Percentiles rank a stretch among this genome's conserved stretches.
phyloP scores from a whole-genome alignment of 2,888 invertebrate species.

The Xestobium rufovillosum region DNA sequence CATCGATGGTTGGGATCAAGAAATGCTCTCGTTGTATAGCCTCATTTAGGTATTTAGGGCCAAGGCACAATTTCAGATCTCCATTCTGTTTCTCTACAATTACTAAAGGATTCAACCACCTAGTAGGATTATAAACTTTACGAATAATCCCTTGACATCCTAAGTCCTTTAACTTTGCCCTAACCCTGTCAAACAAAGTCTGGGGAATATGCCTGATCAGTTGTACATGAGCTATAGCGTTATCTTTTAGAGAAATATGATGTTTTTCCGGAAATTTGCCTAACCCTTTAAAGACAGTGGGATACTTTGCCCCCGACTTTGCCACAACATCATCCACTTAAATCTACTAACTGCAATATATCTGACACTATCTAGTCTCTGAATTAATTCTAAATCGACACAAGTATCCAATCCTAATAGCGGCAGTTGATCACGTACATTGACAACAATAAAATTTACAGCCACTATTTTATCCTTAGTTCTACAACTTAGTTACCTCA shows the following conservation, averaged over 20 bases:
- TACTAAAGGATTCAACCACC: too few relatives aligned
- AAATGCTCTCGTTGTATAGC: slow-evolving; percentile 17
- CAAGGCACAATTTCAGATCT: slow-evolving; percentile 14
- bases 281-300: slow-evolving; percentile 15
- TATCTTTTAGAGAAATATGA: slow-evolving; percentile 18
- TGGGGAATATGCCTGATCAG: slow-evolving; percentile 17
- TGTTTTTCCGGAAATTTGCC: slow-evolving; percentile 18
- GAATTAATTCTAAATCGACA: slow-evolving; percentile 13
- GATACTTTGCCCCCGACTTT: slow-evolving; percentile 11
- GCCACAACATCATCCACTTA: too few relatives aligned
- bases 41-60: slow-evolving; percentile 16
- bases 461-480: slow-evolving; percentile 4
- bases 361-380: slow-evolving; percentile 9
- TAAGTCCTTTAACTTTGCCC: slow-evolving; percentile 14
- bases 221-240: slow-evolving; percentile 15
- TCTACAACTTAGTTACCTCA: not conserved
- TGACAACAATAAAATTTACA: slow-evolving; percentile 15
- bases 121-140: too few relatives aligned
- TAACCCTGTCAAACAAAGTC: slow-evolving; percentile 11
- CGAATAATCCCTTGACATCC: too few relatives aligned
- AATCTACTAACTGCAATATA: too few relatives aligned
- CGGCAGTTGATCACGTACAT: too few relatives aligned
- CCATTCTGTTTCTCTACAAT: slow-evolving; percentile 13
- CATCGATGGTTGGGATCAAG: slow-evolving; percentile 18
- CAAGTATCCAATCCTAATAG: slow-evolving; percentile 15